A percentile compares a stretch with the other conserved stretches of the same genome.
Conservation (phyloP, 2,888 invertebrate genomes). For the Pseudanteris insignis region DNA sequence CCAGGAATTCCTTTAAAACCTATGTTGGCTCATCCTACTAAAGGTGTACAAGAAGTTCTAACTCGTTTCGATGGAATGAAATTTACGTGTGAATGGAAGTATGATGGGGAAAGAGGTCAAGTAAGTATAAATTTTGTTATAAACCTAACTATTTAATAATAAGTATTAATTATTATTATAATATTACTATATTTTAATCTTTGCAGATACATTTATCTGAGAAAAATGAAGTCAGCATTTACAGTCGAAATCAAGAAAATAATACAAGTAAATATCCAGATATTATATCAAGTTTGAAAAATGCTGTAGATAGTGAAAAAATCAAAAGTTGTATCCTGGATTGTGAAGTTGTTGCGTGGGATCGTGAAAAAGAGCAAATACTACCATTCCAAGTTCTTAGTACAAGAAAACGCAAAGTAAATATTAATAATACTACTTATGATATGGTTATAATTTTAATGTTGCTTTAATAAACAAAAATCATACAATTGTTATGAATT, state of each 20-base stretch:
- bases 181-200: neutral
- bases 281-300: constrained; percentile 77
- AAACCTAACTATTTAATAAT: neutral
- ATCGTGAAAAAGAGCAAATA: constrained; percentile 84
- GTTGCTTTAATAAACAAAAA: too few relatives aligned
- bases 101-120: constrained; percentile 98
- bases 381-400: constrained; percentile 96
- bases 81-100: constrained; percentile 99
- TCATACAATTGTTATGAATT: too few relatives aligned
- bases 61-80: constrained; percentile 79
- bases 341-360: constrained; percentile 98
- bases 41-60: constrained; percentile 89
- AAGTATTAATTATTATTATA: neutral
- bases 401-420: constrained; percentile 92
- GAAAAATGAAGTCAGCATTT: constrained; percentile 80
- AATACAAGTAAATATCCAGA: constrained; percentile 97
- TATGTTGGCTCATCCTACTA: constrained; percentile 98
- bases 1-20: constrained; percentile 96
- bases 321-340: constrained; percentile 91
- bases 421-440: neutral
- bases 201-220: constrained; percentile 77
- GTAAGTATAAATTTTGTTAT: constrained; percentile 65
- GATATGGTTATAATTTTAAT: too few relatives aligned
- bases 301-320: constrained; percentile 66
- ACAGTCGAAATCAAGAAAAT: constrained; percentile 95